Evolutionary conservation across 2,113 vertebrate species (phyloP), one percentile per base, ranked within the genome.

Genomic region (Hippocampus comes): DNA sequence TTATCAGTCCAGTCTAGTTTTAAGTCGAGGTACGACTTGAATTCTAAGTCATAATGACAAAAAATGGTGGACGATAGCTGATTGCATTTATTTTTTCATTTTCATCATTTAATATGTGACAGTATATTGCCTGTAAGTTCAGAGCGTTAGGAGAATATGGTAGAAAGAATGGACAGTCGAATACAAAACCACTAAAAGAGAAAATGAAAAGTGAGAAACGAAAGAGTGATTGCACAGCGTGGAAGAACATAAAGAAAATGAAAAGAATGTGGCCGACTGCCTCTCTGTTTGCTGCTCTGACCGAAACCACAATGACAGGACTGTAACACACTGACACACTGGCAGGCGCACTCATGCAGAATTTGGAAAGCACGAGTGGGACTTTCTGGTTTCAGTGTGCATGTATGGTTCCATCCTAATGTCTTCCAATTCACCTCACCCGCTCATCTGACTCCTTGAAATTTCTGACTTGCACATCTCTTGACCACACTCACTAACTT

Each of bases 1-100:
- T 81, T 77, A 83, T 79, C 80, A 83, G 79, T 82, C 73, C 66
- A 30, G 79, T 82, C 73, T 63, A 30, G 48, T 72, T 80, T 68
- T 82, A 84, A 77, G 80, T 67, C 8, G 17, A 61, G 27, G 27
- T 18, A 7, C 6, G 17, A 43, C 64, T 48, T 48, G 63, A 48
- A 46, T 66, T 46, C 17, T 48, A 8, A 7, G 41, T 64, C 11
- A 42, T 4, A 23, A 42, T 17, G n/a, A 41, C 38, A 42, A 76
- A 84, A 6, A 76, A 82, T 80, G 61, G 18, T 72, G 70, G 74
- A 34, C 53, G 20, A 68, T 73, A 2, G 17, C 49, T 74, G 0
- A 38, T 80, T 72, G 66, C 67, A 74, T 77, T 77, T 61, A 75
- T 72, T 71, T n/a, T 53, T 27, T 20, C 3, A 1, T 23, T 70